phyloP scores from a whole-genome alignment of 2,888 invertebrate species.

The Scaptomyza parva region DNA sequence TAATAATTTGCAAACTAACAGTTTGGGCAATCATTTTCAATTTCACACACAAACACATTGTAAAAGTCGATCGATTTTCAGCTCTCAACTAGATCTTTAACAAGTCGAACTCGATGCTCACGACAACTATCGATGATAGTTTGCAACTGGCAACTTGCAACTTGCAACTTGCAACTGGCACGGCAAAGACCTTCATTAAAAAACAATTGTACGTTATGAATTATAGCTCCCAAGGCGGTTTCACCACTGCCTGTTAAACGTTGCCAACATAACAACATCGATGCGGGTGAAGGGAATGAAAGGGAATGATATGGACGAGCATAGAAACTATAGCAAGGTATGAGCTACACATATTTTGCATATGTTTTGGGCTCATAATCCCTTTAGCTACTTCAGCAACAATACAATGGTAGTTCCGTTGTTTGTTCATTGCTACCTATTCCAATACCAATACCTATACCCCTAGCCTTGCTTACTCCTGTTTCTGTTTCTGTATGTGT shows the following conservation, averaged over 20 bases:
- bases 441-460: too few relatives aligned
- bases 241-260: constrained; percentile 23
- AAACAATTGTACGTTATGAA: constrained; percentile 52
- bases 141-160: background rate
- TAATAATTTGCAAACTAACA: background rate
- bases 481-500: background rate
- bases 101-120: constrained; percentile 26
- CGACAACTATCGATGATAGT: constrained; percentile 24
- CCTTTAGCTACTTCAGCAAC: constrained; percentile 28
- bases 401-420: constrained; percentile 44
- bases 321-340: constrained; percentile 9
- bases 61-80: background rate
- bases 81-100: constrained; percentile 12
- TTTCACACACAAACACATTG: constrained; percentile 13
- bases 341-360: constrained; percentile 44
- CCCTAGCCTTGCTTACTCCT: background rate
- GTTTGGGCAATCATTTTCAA: background rate
- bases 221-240: constrained; percentile 37
- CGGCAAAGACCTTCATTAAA: constrained; percentile 43
- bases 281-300: too few relatives aligned
- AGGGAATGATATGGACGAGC: too few relatives aligned
- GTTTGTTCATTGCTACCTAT: constrained; percentile 14
- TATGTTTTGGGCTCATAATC: constrained; percentile 57
- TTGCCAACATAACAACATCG: constrained; percentile 38
- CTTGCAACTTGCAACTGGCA: constrained; percentile 4